These are phyloP conservation scores for Minunthozetes semirufus DNA, from an alignment of 2,888 invertebrate genomes.

Conservation along the genomic window DNA sequence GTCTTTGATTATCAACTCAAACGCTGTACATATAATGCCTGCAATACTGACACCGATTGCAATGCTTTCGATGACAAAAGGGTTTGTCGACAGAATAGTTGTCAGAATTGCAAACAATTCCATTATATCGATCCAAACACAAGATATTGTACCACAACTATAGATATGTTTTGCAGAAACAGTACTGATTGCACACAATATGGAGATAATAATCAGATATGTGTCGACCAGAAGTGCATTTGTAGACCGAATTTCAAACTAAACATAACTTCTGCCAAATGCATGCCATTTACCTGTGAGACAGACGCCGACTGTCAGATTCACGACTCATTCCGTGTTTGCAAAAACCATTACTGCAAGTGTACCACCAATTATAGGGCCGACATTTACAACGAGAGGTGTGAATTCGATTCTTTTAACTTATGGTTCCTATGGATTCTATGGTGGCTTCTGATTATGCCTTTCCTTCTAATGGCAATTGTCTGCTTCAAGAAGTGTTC, in stretches of 20 bases:
- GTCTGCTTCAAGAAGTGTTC: too few relatives aligned
- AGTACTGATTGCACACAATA: background rate
- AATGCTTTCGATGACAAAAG: background rate
- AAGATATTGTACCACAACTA: background rate
- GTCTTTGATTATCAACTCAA: background rate
- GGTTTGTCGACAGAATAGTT: background rate
- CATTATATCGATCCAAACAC: background rate
- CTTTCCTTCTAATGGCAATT: background rate
- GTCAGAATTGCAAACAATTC: background rate
- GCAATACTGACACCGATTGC: background rate
- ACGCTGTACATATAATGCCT: background rate
- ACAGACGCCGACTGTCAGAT: background rate
- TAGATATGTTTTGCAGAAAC: background rate
- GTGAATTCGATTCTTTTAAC: background rate
- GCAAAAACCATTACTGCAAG: background rate
- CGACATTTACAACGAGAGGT: background rate
- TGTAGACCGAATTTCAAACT: background rate
- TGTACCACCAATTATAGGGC: background rate
- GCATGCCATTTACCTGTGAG: background rate
- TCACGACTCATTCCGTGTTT: background rate
- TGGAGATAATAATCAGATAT: background rate
- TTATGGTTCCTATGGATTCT: background rate
- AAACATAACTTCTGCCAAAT: background rate
- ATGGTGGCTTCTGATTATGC: background rate
- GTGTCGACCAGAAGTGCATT: background rate